These are phyloP conservation scores for Ursus arctos DNA, from an alignment of 2,113 vertebrate genomes.

Conservation along the genomic window DNA sequence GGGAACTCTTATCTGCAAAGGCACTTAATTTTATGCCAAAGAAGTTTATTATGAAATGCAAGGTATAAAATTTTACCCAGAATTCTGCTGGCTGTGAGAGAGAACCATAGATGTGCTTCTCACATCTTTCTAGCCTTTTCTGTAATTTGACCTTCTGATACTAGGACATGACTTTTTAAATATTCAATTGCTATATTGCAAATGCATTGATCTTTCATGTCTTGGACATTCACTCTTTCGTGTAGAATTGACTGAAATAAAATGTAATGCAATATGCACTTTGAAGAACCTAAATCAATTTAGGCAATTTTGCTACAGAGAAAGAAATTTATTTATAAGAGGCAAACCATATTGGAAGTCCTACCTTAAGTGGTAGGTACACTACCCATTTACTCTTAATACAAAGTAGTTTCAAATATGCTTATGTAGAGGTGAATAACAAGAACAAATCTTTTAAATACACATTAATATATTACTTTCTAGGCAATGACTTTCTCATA, in stretches of 20 bases:
- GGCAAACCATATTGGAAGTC: constrained; percentile 52
- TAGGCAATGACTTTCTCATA: constrained; percentile 49
- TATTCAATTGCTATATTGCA: constrained; percentile 33
- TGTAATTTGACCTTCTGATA: constrained; percentile 59
- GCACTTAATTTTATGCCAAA: constrained; percentile 41
- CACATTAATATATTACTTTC: constrained; percentile 38
- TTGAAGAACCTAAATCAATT: constrained; percentile 66
- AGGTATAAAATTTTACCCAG: constrained; percentile 30
- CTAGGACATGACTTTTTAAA: constrained; percentile 12
- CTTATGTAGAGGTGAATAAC: constrained; percentile 20
- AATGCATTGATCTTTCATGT: constrained; percentile 57
- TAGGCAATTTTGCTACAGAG: constrained; percentile 57
- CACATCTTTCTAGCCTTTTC: constrained; percentile 46
- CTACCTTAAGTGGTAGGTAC: not conserved
- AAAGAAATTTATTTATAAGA: constrained; percentile 66
- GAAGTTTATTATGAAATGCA: constrained; percentile 58
- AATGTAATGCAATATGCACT: constrained; percentile 50
- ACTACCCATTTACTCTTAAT: constrained; percentile 52
- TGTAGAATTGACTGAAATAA: constrained; percentile 55
- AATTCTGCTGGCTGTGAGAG: not conserved
- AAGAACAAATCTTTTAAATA: constrained; percentile 49
- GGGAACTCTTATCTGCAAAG: not conserved
- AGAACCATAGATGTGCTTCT: not conserved
- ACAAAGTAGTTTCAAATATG: constrained; percentile 58
- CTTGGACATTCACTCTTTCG: constrained; percentile 41